Conservation (phyloP, 2,797 vertebrate species). For the Pangasius mekongensis region DNA sequence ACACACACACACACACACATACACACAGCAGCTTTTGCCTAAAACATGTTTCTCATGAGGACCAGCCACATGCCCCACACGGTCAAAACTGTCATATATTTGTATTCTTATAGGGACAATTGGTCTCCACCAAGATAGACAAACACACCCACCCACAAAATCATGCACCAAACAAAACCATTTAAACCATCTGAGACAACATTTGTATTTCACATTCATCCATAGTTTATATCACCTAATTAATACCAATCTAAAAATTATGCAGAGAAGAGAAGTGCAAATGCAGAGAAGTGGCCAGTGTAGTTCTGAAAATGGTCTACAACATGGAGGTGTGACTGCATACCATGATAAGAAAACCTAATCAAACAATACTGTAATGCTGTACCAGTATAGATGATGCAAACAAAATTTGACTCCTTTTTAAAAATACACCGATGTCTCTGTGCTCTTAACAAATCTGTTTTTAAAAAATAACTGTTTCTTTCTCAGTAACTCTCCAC, state of each 20-base stretch:
- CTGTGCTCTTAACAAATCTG: background rate
- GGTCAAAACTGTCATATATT: background rate
- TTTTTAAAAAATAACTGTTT: background rate
- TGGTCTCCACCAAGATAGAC: background rate
- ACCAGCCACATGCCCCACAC: background rate
- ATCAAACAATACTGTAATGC: background rate
- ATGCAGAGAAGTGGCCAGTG: too few species aligned
- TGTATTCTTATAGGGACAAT: background rate
- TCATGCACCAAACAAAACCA: background rate
- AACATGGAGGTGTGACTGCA: background rate
- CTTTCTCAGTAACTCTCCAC: conserved; percentile 34
- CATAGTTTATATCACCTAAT: too few species aligned
- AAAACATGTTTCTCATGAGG: background rate
- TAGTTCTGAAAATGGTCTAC: background rate
- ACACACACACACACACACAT: background rate
- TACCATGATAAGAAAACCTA: background rate
- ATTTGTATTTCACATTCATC: background rate
- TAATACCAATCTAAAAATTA: background rate
- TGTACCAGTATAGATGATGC: background rate
- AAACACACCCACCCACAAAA: background rate
- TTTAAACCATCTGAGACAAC: background rate
- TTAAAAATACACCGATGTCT: background rate
- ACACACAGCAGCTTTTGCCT: background rate
- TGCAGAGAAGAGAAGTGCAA: too few species aligned
- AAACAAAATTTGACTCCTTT: background rate